Base-by-base conservation (phyloP, 2,888 invertebrate genomes). In the Caenorhabditis angaria region DNA sequence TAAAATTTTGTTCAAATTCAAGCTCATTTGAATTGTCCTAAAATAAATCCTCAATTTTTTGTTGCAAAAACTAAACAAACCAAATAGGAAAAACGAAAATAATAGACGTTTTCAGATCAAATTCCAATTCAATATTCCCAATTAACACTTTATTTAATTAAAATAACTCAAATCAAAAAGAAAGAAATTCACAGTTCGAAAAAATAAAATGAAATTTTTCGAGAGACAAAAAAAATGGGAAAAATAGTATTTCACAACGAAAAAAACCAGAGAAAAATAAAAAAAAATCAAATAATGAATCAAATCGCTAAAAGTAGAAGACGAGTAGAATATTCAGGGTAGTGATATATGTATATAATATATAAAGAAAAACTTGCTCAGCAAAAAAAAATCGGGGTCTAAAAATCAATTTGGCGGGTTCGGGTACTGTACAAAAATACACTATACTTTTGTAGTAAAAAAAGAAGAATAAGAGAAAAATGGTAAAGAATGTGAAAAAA, bases 351-450 rank as follows among this genome's bases (percentile, higher is more conserved):
- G 14, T 41, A 41, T 41, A 10, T 10, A 18, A 41, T 41, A 41
- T 41, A 41, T 41, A 41, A 41, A 41, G 2, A 41, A 41, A 41
- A 41, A 18, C 41, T 41, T 41, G 41, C 41, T 12, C 41, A 41
- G 41, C 41, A 41, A 41, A 41, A 41, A n/a, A 32, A 41, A 41
- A 41, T 41, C 41, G 18, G 41, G 41, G 41, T 41, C 41, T 41
- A 41, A 10, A 41, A 41, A 41, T n/a, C n/a, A n/a, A n/a, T n/a
- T n/a, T n/a, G n/a, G n/a, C n/a, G n/a, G n/a, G n/a, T n/a, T n/a
- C n/a, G 41, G 41, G 18, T 41, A 41, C 41, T 41, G 41, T 41
- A 41, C 41, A 41, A 41, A 41, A 41, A 41, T 41, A 41, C 41
- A 41, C 41, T 41, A 41, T 12, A 41, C 41, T 41, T 41, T 18